These are phyloP conservation scores for Dolichotis patagonum DNA, from an alignment of 2,113 vertebrate species.

Conservation along the genomic window DNA sequence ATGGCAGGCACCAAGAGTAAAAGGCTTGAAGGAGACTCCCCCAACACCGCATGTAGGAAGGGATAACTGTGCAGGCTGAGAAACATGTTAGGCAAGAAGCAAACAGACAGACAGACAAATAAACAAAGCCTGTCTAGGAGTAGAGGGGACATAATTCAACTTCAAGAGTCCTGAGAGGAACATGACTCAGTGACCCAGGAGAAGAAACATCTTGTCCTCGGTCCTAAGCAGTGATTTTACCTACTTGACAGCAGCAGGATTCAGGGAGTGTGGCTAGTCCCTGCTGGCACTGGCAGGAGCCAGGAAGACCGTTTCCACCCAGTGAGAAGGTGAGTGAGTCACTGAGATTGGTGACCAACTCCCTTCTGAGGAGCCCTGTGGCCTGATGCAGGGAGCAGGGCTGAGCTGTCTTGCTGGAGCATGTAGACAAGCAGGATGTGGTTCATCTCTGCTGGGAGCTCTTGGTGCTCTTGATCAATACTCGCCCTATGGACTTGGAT, in stretches of 20 bases:
- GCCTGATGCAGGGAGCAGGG: not conserved
- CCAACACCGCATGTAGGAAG: not conserved
- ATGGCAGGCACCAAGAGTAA: not conserved
- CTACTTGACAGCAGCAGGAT: not conserved
- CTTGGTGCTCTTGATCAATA: not conserved
- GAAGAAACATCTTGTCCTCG: not conserved
- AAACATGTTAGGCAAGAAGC: not conserved
- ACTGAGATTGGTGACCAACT: constrained; percentile 28
- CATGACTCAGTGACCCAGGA: not conserved
- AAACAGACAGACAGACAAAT: not conserved
- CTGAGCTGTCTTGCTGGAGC: not conserved
- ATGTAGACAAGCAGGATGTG: not conserved
- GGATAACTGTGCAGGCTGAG: not conserved
- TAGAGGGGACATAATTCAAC: not conserved
- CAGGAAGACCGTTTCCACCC: constrained; percentile 23
- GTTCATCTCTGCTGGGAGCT: not conserved
- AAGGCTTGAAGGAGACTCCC: not conserved
- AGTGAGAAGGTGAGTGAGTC: constrained; percentile 57
- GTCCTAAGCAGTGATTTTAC: not conserved
- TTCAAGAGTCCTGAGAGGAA: not conserved
- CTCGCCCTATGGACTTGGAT: not conserved
- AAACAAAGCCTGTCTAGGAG: not conserved
- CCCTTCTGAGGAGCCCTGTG: not conserved
- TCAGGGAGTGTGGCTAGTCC: not conserved
- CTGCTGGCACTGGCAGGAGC: not conserved